Base-by-base conservation (phyloP, 1,140 invertebrate species). In the Drosophila tristis region DNA sequence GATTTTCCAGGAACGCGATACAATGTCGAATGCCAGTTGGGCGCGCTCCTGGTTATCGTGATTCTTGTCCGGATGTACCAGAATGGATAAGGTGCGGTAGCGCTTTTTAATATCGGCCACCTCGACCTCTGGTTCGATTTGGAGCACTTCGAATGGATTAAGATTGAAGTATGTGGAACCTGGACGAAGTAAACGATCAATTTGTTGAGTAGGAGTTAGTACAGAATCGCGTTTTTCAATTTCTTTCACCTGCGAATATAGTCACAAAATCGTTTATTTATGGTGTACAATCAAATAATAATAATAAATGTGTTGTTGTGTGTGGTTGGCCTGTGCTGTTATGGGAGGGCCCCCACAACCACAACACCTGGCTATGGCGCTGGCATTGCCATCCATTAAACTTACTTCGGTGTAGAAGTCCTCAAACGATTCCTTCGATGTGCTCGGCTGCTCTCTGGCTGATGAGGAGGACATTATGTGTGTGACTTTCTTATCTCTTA, bases 91-190 rank as follows among this genome's bases (percentile, higher is more conserved):
- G 82, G 97, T 95, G 92, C 97, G 95, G 92, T 99, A 99, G 93
- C 98, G 98, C 91, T 98, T 99, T 92, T 99, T 99, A 25, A 99
- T 96, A 92, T 98, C 97, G 81, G 98, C 97, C 44, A 99, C 91
- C 31, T 96, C 92, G 25, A 95, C 95, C 60, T 98, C 96, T 31
- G 97, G 97, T 86, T 99, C 98, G 74, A 99, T 95, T 93, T 99
- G 97, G 42, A 99, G 93, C 31, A 99, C 97, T 94, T 98, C 97
- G 93, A 97, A 99, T 9, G 98, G 98, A 93, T 99, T 99, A 72
- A 99, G 94, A 94, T 99, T 99, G 91, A 98, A 97, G 93, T 99
- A 99, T 7, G 98, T 98, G 1, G 98, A 98, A 16, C 98, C 98
- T 58, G 98, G 97, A 76, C 97, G 94, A 25, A 99, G 93, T 66